phyloP scores from a whole-genome alignment of 92 coral and sea anemone species.

The Chrysogorgia sp. region DNA sequence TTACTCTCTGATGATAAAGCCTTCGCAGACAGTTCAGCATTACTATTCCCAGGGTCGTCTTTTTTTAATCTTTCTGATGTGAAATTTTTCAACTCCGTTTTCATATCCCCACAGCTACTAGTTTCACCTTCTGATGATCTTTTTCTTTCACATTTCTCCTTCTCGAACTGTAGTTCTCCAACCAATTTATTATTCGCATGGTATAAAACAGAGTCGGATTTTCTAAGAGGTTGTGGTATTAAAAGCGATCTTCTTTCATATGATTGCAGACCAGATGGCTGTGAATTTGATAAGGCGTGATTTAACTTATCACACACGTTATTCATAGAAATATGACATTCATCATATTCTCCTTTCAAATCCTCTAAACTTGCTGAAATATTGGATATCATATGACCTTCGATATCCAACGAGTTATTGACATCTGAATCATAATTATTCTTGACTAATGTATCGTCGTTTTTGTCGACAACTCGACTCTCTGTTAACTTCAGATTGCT shows the following conservation, averaged over 20 bases:
- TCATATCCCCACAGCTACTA: neutral
- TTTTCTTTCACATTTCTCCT: neutral
- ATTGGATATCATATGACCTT: neutral
- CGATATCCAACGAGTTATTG: neutral
- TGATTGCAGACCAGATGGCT: slow-evolving; percentile 4
- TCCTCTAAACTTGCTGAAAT: slow-evolving; percentile 44
- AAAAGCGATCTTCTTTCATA: neutral
- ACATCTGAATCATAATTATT: slow-evolving; percentile 12
- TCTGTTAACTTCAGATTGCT: slow-evolving; percentile 28
- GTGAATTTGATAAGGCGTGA: slow-evolving; percentile 12
- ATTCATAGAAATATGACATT: slow-evolving; percentile 8
- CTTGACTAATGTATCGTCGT: slow-evolving; percentile 2
- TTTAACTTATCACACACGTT: neutral
- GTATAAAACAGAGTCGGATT: slow-evolving; percentile 33
- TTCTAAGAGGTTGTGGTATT: neutral
- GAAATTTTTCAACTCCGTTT: neutral
- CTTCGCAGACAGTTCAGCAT: neutral
- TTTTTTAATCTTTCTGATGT: neutral
- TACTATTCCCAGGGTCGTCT: neutral
- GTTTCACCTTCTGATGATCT: neutral
- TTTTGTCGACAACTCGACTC: slow-evolving; percentile 8
- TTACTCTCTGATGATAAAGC: slow-evolving; percentile 3
- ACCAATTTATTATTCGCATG: neutral
- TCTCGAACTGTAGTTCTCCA: neutral
- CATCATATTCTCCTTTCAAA: slow-evolving; percentile 42